Evolutionary conservation across 2,113 vertebrate species (phyloP).

Genomic region (Lanius collurio): DNA sequence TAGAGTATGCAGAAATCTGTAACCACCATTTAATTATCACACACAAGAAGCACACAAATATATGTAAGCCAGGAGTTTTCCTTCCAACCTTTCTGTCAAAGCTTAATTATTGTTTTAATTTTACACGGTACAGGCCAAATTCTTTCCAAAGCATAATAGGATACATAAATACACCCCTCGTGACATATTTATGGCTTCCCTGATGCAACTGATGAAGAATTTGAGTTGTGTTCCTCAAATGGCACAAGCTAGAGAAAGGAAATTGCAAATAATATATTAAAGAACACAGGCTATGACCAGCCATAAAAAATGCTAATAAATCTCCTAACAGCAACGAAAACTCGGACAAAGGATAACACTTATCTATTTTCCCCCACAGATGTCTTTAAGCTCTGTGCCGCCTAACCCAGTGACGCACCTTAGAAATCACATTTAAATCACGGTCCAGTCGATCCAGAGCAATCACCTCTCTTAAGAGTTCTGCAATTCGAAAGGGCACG

Average conservation of each 20-base stretch:
- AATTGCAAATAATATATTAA: conserved; percentile 62
- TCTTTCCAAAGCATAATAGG: neutral
- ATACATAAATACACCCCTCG: conserved; percentile 8
- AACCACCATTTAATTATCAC: neutral
- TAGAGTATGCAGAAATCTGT: neutral
- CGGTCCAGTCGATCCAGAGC: neutral
- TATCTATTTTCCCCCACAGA: neutral
- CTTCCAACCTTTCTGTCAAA: neutral
- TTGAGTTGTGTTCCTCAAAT: conserved; percentile 18
- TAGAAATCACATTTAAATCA: neutral
- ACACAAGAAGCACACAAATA: neutral
- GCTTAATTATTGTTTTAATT: conserved; percentile 56
- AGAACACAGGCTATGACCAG: conserved; percentile 35
- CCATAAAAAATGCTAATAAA: conserved; percentile 52
- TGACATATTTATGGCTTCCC: conserved; percentile 49
- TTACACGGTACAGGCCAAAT: neutral
- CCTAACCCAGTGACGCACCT: neutral
- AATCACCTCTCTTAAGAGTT: neutral
- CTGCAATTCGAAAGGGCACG: neutral
- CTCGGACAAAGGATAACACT: neutral
- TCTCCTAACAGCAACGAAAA: conserved; percentile 33
- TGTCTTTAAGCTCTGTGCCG: neutral
- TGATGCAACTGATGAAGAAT: conserved; percentile 48
- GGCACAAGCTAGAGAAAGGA: conserved; percentile 35
- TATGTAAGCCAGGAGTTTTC: neutral